Base-by-base conservation (phyloP, 2,888 invertebrate genomes). In the Onchidella celtica region DNA sequence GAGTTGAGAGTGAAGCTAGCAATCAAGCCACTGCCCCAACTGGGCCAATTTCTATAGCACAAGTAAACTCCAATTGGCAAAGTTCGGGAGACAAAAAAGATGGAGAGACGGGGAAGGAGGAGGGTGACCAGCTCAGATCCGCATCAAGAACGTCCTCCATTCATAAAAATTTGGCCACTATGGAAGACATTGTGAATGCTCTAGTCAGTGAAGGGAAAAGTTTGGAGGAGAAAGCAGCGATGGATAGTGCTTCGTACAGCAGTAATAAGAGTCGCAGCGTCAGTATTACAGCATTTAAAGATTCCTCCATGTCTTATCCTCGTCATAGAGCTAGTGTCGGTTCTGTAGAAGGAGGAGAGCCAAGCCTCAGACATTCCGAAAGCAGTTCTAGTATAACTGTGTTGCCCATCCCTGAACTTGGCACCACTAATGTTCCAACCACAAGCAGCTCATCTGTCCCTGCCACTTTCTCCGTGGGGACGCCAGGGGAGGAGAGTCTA, bases 151-250 rank as follows among this genome's bases (percentile, higher is more conserved):
- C 2, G 21, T n/a, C 57, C 6, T 38, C 61, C 24, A 24, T 55
- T 0, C 73, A 75, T 34, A 40, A 27, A n/a, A 66, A 61, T 57
- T 17, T 81, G 27, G 74, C 81, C 11, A n/a, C 75, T 29, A 81
- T 81, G 81, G 75, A 74, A 59, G 61, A 81, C 14, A 34, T 68
- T 27, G 81, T 81, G 27, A 81, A 81, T 34, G 40, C 68, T 66
- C n/a, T 81, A 24, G 75, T 81, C 9, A 68, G 4, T n/a, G 81
- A 81, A 24, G 81, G 81, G 11, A 55, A 61, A 24, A 38, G 38
- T 14, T 29, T 79, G 9, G 69, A 70, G 11, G 78, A 78, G 27
- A 24, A 72, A 27, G 57, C 47, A 27, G 47, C 24, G 21, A 9
- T 65, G 27, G 40, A n/a, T 47, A 27, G 63, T 14, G 17, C 14